Evolutionary conservation across 2,113 vertebrate species (phyloP), one percentile per base, ranked within the genome.

Genomic region (Paraplagusia blochii): DNA sequence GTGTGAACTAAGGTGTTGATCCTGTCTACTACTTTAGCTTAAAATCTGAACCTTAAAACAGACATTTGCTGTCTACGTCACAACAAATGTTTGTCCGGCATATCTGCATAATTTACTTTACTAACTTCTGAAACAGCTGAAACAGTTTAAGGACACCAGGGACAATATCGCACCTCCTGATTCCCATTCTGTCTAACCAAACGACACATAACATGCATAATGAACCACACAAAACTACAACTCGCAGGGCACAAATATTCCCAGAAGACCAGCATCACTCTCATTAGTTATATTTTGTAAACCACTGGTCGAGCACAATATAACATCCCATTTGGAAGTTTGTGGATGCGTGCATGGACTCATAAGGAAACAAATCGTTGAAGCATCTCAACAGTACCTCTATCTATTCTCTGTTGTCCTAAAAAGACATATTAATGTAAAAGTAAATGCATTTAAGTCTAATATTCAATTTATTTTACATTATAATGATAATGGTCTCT

Each of bases 341-440:
- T 52, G 68, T 64, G 46, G 42, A 57, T 69, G 69, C 75, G 69
- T 72, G 68, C 9, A 29, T 29, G 58, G 68, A 80, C 72, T 81
- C 63, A 59, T 52, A 46, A 75, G 66, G 59, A 73, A 69, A 60
- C 44, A 43, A 45, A 74, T 14, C 47, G 48, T 65, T 79, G 72
- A 72, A 72, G 63, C 66, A 76, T 79, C 78, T 79, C 74, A 52
- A 56, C 74, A 81, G 76, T 74, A 72, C 66, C 80, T 83, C 78
- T 48, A 76, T 81, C 74, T 73, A 70, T 57, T 77, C 64, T 16
- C 67, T 58, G 4, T 60, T 49, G 72, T 77, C 77, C 60, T 74
- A 81, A 69, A 76, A 71, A 45, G 51, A 80, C 74, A 70, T 75
- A 49, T 19, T 65, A 67, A 84, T 82, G 77, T 76, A 29, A 29